Base-by-base conservation (phyloP, 2,113 vertebrate species). In the Apus apus region DNA sequence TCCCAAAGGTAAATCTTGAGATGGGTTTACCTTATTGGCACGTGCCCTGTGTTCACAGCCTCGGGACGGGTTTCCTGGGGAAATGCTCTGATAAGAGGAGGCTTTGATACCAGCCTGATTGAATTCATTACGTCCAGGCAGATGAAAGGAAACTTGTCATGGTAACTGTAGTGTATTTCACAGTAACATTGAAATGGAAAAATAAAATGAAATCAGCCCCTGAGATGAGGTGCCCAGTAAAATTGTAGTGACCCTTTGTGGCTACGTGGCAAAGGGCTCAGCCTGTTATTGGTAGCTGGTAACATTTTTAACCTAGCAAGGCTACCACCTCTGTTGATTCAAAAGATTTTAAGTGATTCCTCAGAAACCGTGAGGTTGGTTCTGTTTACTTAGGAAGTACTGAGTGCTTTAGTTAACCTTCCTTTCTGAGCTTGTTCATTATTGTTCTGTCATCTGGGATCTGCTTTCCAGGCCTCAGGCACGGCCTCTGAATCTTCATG, bases 11-110 rank as follows among this genome's bases (percentile, higher is more conserved):
- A 84, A 96, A 81, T 87, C 92, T 89, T 83, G 56, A 89, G 58
- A 77, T 91, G 90, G 16, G 40, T 86, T 97, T 97, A 87, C 96
- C 94, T 65, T 79, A 14, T 23, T 79, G 91, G 85, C 65, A 85
- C 30, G 8, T 81, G 70, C 84, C 86, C 76, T 85, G 51, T 92
- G 80, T 76, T 91, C 89, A 80, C 73, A 60, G 57, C 34, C 61
- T 14, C 2, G 9, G 74, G 48, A 19, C 34, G 1, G 7, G 11
- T 46, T 58, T 95, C 89, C 54, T 26, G 67, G 50, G 66, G 82
- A 85, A 87, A 53, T 50, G 36, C n/a, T 61, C 50, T 60, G 73
- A 80, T 85, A 90, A 90, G 74, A 93, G 57, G 38, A 77, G 51
- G 38, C 43, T 85, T 65, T 88, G 85, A 87, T 90, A 71, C 18